Conservation (phyloP, 2,113 vertebrate genomes). For the Leucosticte australis region DNA sequence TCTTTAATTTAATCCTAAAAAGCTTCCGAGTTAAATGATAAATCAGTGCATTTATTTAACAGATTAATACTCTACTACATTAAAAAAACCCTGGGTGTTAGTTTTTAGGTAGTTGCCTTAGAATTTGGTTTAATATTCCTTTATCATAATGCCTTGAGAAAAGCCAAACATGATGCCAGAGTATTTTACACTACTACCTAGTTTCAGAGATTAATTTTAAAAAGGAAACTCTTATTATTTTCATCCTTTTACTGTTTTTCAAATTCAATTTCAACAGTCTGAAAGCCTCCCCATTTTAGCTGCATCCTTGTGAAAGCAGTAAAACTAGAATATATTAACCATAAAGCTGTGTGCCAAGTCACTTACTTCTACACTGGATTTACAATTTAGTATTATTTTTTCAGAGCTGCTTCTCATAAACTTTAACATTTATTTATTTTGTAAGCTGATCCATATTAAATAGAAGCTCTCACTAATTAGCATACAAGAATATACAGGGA, state of each 20-base stretch:
- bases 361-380: background rate
- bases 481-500: background rate
- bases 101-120: background rate
- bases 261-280: background rate
- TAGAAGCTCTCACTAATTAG: constrained; percentile 2
- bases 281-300: background rate
- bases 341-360: background rate
- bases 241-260: background rate
- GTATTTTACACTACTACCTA: background rate
- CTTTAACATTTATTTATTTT: background rate
- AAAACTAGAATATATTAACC: background rate
- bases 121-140: background rate
- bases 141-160: background rate
- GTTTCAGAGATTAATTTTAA: background rate
- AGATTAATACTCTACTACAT: background rate
- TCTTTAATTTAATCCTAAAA: constrained; percentile 2
- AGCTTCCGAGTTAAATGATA: background rate
- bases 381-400: background rate
- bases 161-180: background rate
- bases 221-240: background rate
- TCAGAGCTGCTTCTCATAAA: background rate
- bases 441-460: background rate
- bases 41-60: background rate
- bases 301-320: background rate
- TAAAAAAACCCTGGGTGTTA: background rate